These are phyloP conservation scores for Dicyema japonicum DNA, from an alignment of 1,140 invertebrate genomes.

Conservation along the genomic window DNA sequence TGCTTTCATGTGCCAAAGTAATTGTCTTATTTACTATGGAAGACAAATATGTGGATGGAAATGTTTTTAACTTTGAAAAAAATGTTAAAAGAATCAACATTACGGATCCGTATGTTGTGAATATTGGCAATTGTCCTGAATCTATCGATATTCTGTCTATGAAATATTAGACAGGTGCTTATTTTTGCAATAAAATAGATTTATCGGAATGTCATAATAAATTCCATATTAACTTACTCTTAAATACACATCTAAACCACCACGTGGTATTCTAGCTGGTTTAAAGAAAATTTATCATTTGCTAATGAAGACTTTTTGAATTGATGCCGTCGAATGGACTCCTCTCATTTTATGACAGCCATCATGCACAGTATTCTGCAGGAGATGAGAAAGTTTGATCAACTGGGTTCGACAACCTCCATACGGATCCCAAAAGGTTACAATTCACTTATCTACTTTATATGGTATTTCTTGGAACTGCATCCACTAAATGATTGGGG, in stretches of 20 bases:
- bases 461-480: constrained; percentile 58
- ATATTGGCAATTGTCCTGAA: constrained; percentile 13
- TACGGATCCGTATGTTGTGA: constrained; percentile 12
- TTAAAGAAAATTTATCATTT: constrained; percentile 47
- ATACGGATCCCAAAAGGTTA: constrained; percentile 34
- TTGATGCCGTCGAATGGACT: constrained; percentile 67
- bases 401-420: constrained; percentile 76
- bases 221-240: constrained; percentile 27
- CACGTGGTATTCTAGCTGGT: constrained; percentile 49
- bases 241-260: constrained; percentile 84
- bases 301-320: constrained; percentile 61
- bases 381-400: constrained; percentile 66
- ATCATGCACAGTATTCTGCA: constrained; percentile 32
- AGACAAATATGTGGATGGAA: constrained; percentile 52
- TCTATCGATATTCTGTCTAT: constrained; percentile 12
- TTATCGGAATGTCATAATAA: constrained; percentile 10
- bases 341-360: constrained; percentile 60
- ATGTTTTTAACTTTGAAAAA: constrained; percentile 55
- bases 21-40: constrained; percentile 65
- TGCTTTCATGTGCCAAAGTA: constrained; percentile 54
- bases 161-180: constrained; percentile 5
- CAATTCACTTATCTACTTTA: constrained; percentile 4
- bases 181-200: constrained; percentile 6
- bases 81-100: no score
- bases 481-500: constrained; percentile 62